Evolutionary conservation across 2,113 vertebrate genomes (phyloP), one percentile per base, ranked within the genome.

Genomic region (Chrysemys picta): DNA sequence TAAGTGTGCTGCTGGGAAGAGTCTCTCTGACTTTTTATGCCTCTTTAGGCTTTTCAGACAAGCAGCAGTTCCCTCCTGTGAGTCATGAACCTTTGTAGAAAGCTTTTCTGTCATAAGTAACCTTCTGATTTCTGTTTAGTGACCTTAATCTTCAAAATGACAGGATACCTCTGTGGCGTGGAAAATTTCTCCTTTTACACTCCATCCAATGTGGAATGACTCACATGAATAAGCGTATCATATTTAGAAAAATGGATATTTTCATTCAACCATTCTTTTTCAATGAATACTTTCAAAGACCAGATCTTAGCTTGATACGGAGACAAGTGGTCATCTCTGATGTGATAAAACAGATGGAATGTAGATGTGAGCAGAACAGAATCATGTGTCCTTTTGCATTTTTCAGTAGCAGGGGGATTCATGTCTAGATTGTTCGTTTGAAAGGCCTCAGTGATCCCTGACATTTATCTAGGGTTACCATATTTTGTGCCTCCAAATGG

Each of bases 111-210:
- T 97, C 57, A 52, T 78, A 92, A 92, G 87, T 92, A 96, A 97
- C 92, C 93, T 54, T 85, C 89, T 96, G 87, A 93, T 96, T 96
- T 97, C 89, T 95, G 82, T 93, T 91, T 88, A 80, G 81, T 96
- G 95, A 97, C 96, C 97, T 97, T 91, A 96, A 92, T 94, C 96
- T 98, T 97, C 96, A 94, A 95, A 94, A 97, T 93, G 94, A 96
- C 92, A 96, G 93, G 69, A 52, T 89, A 97, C 89, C 94, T 94
- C 88, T 85, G 42, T 57, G 24, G 82, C 82, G 57, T 84, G 29
- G 75, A 97, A 80, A 95, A 90, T 78, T 97, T 72, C 94, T 87
- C 54, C 89, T 96, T 94, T 88, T 80, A 88, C 11, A 89, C 22
- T 45, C 84, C 82, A 65, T 57, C n/a, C 90, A 93, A 57, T 1